Evolutionary conservation across 2,113 vertebrate genomes (phyloP).

Genomic region (Burhinus oedicnemus): DNA sequence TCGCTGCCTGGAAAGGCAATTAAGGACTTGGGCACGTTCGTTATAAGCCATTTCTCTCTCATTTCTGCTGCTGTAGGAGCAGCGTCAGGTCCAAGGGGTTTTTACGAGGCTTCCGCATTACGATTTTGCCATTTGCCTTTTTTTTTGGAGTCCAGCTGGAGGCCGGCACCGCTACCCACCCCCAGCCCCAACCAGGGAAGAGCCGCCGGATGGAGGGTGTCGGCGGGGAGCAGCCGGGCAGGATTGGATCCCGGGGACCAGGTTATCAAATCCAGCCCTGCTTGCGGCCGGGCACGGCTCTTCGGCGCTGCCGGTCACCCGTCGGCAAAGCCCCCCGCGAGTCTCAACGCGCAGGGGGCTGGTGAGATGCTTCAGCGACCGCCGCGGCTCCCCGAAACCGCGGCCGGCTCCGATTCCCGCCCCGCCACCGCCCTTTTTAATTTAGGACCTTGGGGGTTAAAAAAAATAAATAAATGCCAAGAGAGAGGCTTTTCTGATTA

Average conservation of each 20-base stretch:
- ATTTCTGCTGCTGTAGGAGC: not conserved
- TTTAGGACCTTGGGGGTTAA: not conserved
- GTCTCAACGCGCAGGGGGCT: rapidly evolving
- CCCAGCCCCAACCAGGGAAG: not conserved
- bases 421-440: not conserved
- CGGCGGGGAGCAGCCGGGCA: rapidly evolving
- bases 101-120: not conserved
- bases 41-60: rapidly evolving
- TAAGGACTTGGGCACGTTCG: rapidly evolving
- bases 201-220: rapidly evolving
- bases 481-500: slow-evolving; percentile 30
- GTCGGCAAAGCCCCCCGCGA: rapidly evolving
- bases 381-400: rapidly evolving
- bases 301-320: rapidly evolving
- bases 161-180: rapidly evolving
- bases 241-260: not conserved
- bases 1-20: not conserved
- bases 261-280: rapidly evolving
- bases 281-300: rapidly evolving
- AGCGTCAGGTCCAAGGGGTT: not conserved
- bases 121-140: not conserved
- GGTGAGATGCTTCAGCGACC: rapidly evolving
- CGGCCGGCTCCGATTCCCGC: not conserved
- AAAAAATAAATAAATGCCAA: not conserved
- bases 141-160: too few relatives aligned